Evolutionary conservation across 2,797 vertebrate species (phyloP).

Genomic region (Cuniculus paca): DNA sequence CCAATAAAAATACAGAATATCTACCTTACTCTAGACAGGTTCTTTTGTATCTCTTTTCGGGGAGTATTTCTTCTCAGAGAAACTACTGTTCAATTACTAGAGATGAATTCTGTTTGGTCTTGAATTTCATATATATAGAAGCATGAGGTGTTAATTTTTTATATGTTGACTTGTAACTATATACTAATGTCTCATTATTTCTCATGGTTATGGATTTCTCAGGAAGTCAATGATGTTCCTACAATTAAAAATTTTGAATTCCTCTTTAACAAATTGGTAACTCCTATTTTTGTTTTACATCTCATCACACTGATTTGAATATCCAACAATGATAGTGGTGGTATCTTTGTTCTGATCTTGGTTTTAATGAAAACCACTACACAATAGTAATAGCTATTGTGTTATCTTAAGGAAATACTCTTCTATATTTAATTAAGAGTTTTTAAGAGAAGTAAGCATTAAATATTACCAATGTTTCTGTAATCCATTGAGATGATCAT

Average conservation of each 20-base stretch:
- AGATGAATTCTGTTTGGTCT: not conserved
- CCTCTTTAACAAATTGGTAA: not conserved
- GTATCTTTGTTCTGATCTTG: not conserved
- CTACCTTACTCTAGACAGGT: not conserved
- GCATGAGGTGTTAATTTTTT: not conserved
- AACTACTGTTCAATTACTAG: not conserved
- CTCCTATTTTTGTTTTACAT: not conserved
- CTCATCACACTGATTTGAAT: not conserved
- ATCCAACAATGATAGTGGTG: not conserved
- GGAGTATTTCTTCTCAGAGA: not conserved
- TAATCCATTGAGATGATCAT: not conserved
- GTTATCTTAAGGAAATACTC: not conserved
- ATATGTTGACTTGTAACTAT: conserved; percentile 14
- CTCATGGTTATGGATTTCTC: not conserved
- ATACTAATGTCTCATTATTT: not conserved
- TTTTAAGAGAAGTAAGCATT: not conserved
- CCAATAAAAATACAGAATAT: not conserved
- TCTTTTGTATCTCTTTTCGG: not conserved
- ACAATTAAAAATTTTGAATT: not conserved
- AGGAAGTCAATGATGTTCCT: not conserved
- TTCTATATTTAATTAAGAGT: not conserved
- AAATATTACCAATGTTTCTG: not conserved
- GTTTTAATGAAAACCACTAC: not conserved
- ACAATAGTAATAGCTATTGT: not conserved
- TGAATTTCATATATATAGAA: not conserved